Evolutionary conservation across 1,140 invertebrate genomes (phyloP), one percentile per base, ranked within the genome.

Genomic region (Lerema accius): DNA sequence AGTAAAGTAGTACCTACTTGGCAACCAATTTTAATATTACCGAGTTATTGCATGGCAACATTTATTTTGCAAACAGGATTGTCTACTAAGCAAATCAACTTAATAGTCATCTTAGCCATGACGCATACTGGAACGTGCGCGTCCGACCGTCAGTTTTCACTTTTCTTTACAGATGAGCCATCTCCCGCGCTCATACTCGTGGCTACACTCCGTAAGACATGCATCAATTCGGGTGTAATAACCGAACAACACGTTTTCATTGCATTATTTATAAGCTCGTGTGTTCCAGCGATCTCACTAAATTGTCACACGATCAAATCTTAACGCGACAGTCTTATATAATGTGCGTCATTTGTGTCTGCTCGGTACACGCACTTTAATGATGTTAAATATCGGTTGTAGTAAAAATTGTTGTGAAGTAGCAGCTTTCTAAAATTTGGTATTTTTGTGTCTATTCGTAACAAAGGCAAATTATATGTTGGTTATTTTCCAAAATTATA

Each of bases 201-300:
- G 19, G 19, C 19, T 3, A 23, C 5, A 2, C 5, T 23, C 19
- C 2, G 19, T 5, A 23, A 23, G 63, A 68, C 71, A 81, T 86
- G 80, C 71, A 78, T 78, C 76, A 72, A 83, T 86, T 82, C 75
- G 76, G 76, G 83, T 82, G 83, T 86, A 86, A 84, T 76, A 86
- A 86, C 83, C 83, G 78, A 71, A 43, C 67, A 23, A 73, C 69
- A 68, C 67, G 70, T 76, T 72, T 67, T 67, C 67, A 67, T 78
- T 83, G 70, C 62, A 79, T 75, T 81, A 85, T 85, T 85, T 71
- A 84, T 81, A 68, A 82, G 70, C 39, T 58, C 26, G 50, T 63
- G 51, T 67, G 71, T 69, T 66, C 70, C 48, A 51, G 45, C 64
- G 76, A 82, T 82, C 81, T 80, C 77, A 78, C 77, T 76, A 69